Conservation (phyloP, 2,888 invertebrate species). For the Sericinus montela region DNA sequence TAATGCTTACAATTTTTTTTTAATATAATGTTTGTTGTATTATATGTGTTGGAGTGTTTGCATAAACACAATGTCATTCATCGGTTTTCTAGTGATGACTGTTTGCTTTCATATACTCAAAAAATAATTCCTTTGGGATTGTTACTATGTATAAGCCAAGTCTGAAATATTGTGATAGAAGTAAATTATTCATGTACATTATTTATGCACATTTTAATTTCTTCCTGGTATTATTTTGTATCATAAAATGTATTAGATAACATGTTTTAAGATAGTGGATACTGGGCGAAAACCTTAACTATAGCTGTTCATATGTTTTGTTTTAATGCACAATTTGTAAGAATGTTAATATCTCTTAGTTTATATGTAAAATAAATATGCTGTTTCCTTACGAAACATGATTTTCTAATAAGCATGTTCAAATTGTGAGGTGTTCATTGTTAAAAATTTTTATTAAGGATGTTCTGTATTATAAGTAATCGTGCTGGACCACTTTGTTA, state of each 20-base stretch:
- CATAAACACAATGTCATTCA: conserved; percentile 28
- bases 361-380: background rate
- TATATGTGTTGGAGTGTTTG: conserved; percentile 49
- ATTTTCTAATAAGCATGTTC: background rate
- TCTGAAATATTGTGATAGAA: conserved; percentile 56
- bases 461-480: background rate
- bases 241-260: conserved; percentile 17
- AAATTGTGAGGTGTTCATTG: background rate
- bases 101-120: conserved; percentile 33
- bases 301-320: background rate
- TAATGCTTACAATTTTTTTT: conserved; percentile 12
- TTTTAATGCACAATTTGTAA: background rate
- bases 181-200: conserved; percentile 49
- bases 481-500: background rate
- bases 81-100: conserved; percentile 36
- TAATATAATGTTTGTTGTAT: conserved; percentile 16
- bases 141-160: conserved; percentile 44
- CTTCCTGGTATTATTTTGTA: conserved; percentile 28
- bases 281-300: background rate
- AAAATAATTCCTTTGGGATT: conserved; percentile 38
- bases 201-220: conserved; percentile 38
- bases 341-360: background rate
- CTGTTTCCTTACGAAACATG: background rate
- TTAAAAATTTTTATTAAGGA: background rate
- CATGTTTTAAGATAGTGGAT: background rate